phyloP scores from a whole-genome alignment of 2,113 vertebrate genomes.

The Rhabdornis inornatus region DNA sequence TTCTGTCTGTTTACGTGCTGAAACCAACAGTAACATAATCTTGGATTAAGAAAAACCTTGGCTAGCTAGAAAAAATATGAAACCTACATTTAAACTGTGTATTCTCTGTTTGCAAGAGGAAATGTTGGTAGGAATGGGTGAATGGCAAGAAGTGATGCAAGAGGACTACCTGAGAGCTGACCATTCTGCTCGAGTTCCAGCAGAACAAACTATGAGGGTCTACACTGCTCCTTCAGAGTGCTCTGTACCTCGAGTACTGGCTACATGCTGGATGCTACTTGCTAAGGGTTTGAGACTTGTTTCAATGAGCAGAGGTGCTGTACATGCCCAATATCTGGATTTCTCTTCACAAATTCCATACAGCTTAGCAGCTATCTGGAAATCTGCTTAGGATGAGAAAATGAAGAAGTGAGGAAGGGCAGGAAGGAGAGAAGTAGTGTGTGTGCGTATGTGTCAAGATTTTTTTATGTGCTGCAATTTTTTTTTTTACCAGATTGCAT shows the following conservation, averaged over 20 bases:
- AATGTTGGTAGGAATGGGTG: not conserved
- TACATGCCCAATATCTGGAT: not conserved
- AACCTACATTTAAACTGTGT: not conserved
- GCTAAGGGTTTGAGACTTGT: not conserved
- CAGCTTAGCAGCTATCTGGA: constrained; percentile 37
- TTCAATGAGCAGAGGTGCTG: not conserved
- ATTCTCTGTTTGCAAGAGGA: not conserved
- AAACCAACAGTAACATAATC: not conserved
- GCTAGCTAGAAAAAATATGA: not conserved
- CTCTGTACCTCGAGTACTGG: not conserved
- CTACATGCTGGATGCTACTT: not conserved
- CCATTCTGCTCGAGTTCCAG: not conserved
- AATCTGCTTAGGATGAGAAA: constrained; percentile 38
- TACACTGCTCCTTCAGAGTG: not conserved
- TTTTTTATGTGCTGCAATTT: not conserved
- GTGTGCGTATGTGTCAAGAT: not conserved
- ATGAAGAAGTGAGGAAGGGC: not conserved
- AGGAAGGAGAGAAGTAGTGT: not conserved
- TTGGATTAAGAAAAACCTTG: not conserved
- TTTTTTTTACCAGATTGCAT: not conserved
- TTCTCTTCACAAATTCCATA: constrained; percentile 41
- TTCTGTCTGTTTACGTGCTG: not conserved
- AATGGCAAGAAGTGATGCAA: not conserved
- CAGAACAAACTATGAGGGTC: not conserved
- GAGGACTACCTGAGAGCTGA: not conserved